These are phyloP conservation scores for Heliothis virescens DNA, from an alignment of 1,140 invertebrate species.

Conservation along the genomic window DNA sequence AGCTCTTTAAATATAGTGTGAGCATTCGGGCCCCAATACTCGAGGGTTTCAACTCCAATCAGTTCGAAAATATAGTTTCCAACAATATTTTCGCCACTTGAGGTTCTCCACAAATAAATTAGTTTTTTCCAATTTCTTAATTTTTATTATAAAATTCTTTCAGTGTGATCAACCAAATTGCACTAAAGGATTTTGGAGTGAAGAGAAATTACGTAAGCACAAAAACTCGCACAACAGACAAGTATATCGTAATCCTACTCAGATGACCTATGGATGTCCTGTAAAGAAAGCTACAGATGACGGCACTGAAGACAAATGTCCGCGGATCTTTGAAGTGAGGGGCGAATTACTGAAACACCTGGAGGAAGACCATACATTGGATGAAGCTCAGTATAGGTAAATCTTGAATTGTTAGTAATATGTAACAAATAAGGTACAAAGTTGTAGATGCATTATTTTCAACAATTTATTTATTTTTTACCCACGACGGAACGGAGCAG, in stretches of 20 bases:
- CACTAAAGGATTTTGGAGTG: conserved; percentile 75
- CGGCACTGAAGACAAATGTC: conserved; percentile 66
- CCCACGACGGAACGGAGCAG: no score
- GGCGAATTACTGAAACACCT: conserved; percentile 74
- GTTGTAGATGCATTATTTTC: no score
- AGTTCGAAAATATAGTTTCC: no score
- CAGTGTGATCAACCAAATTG: conserved; percentile 82
- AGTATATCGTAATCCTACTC: conserved; percentile 52
- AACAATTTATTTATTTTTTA: no score
- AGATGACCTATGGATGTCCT: conserved; percentile 68
- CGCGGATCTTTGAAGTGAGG: conserved; percentile 64
- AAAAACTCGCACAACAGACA: conserved; percentile 71
- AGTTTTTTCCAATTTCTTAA: no score
- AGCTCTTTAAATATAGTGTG: no score
- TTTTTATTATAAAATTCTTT: not conserved
- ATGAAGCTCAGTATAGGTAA: conserved; percentile 76
- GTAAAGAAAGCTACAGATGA: conserved; percentile 63
- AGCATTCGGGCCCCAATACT: no score
- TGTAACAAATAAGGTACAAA: no score
- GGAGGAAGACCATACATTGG: conserved; percentile 74
- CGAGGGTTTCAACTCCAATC: no score
- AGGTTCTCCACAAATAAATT: no score
- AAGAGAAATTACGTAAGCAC: conserved; percentile 77
- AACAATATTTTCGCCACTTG: no score
- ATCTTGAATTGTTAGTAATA: not conserved